Percentiles rank a stretch among this genome's conserved stretches.
phyloP scores from a whole-genome alignment of 2,797 vertebrate genomes.

The Micromesistius poutassou region DNA sequence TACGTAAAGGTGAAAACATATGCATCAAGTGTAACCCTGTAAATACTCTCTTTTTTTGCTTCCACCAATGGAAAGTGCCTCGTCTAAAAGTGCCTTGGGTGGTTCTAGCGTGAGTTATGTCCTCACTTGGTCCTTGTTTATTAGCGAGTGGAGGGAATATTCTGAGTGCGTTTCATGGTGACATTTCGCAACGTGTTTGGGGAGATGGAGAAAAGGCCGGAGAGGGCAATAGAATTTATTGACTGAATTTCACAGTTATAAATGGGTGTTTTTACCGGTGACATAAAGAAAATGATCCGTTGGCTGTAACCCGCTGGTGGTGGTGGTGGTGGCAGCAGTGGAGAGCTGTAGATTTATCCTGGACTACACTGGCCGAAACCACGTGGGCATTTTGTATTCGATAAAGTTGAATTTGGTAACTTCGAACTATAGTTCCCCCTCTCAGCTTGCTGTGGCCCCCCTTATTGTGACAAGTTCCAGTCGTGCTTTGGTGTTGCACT shows the following conservation, averaged over 20 bases:
- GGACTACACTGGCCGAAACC: constrained; percentile 26
- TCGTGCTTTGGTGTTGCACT: too few species aligned
- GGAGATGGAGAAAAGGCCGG: constrained; percentile 53
- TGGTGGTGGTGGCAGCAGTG: constrained; percentile 13
- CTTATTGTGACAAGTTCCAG: too few species aligned
- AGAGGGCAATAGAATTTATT: constrained; percentile 71
- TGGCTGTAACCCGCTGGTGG: constrained; percentile 23
- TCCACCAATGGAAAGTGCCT: neutral
- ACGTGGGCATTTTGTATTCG: constrained; percentile 29
- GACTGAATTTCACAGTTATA: constrained; percentile 73
- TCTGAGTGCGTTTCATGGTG: constrained; percentile 58
- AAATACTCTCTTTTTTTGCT: neutral
- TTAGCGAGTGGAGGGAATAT: constrained; percentile 51
- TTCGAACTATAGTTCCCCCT: too few species aligned
- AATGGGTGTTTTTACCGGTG: constrained; percentile 71
- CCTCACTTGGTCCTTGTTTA: constrained; percentile 45
- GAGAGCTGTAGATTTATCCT: constrained; percentile 52
- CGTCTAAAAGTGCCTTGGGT: constrained; percentile 18
- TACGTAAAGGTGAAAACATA: neutral
- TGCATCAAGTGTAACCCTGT: neutral
- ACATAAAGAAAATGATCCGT: constrained; percentile 68
- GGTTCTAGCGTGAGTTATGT: constrained; percentile 54
- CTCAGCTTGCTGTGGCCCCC: too few species aligned
- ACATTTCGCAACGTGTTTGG: constrained; percentile 64
- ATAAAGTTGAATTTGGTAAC: constrained; percentile 20